Base-by-base conservation (phyloP, 2,888 invertebrate genomes). In the Mythimna lalbum region DNA sequence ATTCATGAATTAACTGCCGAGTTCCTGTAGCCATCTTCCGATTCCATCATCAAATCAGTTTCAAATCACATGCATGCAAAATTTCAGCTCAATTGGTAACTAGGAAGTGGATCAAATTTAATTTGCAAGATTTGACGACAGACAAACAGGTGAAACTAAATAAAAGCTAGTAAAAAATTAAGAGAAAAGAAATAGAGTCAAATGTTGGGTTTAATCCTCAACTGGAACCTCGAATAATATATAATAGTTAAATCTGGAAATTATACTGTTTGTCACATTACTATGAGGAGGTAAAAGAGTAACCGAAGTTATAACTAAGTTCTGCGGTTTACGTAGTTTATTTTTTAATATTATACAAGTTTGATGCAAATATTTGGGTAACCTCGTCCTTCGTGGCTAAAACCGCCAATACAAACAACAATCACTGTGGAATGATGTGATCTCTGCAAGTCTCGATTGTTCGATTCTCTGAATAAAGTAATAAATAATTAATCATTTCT, bases 331-430 rank as follows among this genome's bases (percentile, higher is more conserved):
- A 57, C 66, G 74, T 21, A 43, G 36, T 57, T 1, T 74, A n/a
- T 72, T 52, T 19, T 57, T 73, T 47, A 27, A 50, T 47, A 43
- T 64, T 10, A 27, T 21, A 57, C 4, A 50, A n/a, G 23, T 27
- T 33, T 14, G 10, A 43, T 50, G 56, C 43, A 19, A 74, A 74
- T 72, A 74, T 74, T 64, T 57, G 33, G 43, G 7, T 57, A 17
- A 50, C 33, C 14, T 47, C 39, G 65, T 27, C 31, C 31, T 49
- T 49, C n/a, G 12, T 23, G 17, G 31, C 19, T 43, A 12, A 60
- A 60, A 33, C 49, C 39, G n/a, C 12, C 2, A 53, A 62, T 21
- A 17, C n/a, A 73, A 73, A 55, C 43, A 50, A 39, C 50, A 2
- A 21, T 23, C 23, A 7, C n/a, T 19, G 39, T 23, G 31, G 4